Evolutionary conservation across 2,113 vertebrate genomes (phyloP).

Genomic region (Ameiurus melas): DNA sequence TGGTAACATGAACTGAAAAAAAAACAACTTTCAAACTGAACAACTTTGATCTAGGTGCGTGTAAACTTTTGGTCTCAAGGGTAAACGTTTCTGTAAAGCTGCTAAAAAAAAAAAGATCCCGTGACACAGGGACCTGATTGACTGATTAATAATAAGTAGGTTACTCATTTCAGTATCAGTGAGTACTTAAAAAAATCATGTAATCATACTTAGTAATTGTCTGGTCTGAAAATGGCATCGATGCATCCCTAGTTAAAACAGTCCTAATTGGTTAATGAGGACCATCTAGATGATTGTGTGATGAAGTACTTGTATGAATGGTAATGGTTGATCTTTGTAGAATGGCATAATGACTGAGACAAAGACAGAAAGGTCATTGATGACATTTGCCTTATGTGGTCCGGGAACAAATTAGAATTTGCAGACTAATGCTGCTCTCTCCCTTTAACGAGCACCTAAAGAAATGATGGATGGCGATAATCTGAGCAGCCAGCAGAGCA

Average conservation of each 20-base stretch:
- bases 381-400: conserved; percentile 54
- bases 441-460: conserved; percentile 67
- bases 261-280: neutral
- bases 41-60: no score
- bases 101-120: neutral
- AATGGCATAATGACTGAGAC: conserved; percentile 13
- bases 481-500: conserved; percentile 64
- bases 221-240: neutral
- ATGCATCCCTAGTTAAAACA: neutral
- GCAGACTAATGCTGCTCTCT: conserved; percentile 55
- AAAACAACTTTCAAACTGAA: no score
- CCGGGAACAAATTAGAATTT: conserved; percentile 61
- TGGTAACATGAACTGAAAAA: neutral
- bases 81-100: neutral
- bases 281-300: no score
- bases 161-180: neutral
- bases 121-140: neutral
- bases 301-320: neutral
- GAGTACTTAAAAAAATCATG: neutral
- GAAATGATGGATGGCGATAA: conserved; percentile 73
- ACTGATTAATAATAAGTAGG: neutral
- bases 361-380: conserved; percentile 28
- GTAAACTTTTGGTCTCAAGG: no score
- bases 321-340: neutral
- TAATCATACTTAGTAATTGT: neutral